Percentiles rank a stretch among this genome's conserved stretches.
Evolutionary conservation across 2,113 vertebrate species (phyloP).

Genomic region (Antigone vipio): DNA sequence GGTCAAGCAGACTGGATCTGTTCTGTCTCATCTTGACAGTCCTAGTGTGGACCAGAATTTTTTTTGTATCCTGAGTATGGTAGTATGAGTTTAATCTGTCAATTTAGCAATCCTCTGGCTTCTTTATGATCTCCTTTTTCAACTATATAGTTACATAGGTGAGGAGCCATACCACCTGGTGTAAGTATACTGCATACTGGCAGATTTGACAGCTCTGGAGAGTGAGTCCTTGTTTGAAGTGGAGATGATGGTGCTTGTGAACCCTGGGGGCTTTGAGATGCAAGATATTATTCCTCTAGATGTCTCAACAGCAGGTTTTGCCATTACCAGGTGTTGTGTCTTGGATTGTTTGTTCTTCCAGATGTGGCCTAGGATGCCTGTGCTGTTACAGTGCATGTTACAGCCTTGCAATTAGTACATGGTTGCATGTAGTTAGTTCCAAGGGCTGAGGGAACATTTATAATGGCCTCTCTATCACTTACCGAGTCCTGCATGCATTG

Average conservation of each 20-base stretch:
- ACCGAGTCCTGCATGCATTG: not conserved
- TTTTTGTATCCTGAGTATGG: not conserved
- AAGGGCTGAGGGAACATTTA: not conserved
- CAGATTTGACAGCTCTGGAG: not conserved
- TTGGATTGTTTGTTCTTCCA: not conserved
- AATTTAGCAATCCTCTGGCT: not conserved
- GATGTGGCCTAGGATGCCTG: not conserved
- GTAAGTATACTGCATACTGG: not conserved
- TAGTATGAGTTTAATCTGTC: not conserved
- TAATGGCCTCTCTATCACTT: not conserved
- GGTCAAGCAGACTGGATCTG: not conserved
- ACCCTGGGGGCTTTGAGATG: not conserved
- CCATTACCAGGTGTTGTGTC: not conserved
- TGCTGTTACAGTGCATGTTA: not conserved
- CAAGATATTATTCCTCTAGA: not conserved
- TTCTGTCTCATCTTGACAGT: not conserved
- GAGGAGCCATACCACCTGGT: rapidly evolving
- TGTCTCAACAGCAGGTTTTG: not conserved
- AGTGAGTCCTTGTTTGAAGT: not conserved
- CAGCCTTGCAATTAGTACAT: not conserved
- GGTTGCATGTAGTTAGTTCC: not conserved
- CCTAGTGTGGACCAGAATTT: not conserved
- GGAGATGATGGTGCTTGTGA: not conserved
- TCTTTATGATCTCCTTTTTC: not conserved
- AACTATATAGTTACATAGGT: not conserved